A percentile compares a stretch with the other conserved stretches of the same genome.
phyloP scores from a whole-genome alignment of 2,113 vertebrate genomes.

The Alexandromys fortis region DNA sequence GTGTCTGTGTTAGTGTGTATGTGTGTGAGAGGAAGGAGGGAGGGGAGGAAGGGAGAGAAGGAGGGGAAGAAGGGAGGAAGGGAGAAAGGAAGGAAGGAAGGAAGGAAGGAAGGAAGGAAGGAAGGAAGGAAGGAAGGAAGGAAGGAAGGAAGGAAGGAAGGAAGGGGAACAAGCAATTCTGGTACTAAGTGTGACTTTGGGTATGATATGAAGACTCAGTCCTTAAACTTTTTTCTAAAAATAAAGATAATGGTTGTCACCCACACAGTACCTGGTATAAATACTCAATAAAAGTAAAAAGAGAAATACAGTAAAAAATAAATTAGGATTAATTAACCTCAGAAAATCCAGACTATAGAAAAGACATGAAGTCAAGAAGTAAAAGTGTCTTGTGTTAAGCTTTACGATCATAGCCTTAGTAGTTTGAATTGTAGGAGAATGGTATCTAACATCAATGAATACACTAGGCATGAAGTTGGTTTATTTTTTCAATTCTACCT shows the following conservation, averaged over 20 bases:
- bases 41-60: neutral
- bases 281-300: neutral
- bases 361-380: neutral
- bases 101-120: no score
- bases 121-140: no score
- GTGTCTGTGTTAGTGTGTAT: no score
- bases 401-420: neutral
- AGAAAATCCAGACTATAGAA: neutral
- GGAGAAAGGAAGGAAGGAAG: neutral
- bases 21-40: neutral
- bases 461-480: fast-evolving
- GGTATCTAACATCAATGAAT: neutral
- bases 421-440: neutral
- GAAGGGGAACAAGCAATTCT: neutral
- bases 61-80: neutral
- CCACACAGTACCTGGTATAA: neutral
- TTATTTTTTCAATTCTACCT: neutral
- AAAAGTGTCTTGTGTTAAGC: neutral
- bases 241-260: neutral
- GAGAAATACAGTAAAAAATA: neutral
- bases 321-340: neutral
- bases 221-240: neutral
- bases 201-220: neutral
- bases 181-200: neutral
- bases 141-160: no score